Evolutionary conservation across 2,113 vertebrate species (phyloP), one percentile per base, ranked within the genome.

Genomic region (Lepidothrix coronata): DNA sequence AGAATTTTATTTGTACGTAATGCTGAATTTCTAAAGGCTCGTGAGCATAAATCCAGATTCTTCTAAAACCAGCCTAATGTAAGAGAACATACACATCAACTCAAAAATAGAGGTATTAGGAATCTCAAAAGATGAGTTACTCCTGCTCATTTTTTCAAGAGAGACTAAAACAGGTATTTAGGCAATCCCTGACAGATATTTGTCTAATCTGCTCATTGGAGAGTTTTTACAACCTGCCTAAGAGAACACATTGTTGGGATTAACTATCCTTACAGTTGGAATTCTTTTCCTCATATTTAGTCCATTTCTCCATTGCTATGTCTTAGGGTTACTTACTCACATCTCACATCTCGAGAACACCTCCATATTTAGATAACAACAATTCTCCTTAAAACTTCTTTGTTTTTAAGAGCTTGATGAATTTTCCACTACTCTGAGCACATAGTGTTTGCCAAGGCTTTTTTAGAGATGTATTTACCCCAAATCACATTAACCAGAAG

Each of bases 341-440:
- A 62, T 15, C 27, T 86, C 10, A 0, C 37, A 39, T 14, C 28
- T 80, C 0, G 0, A 78, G 23, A 75, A 12, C 55, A 65, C 23
- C n/a, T 91, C 55, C 43, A 11, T 63, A 19, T 79, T 19, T 59
- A 62, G 61, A 54, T 51, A 77, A 74, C 14, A 63, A 41, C 17
- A 63, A 10, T 30, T 91, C 8, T 54, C 28, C 28, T 88, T 68
- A 82, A 57, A 61, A 58, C 30, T 86, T 25, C 21, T 80, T 49
- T 80, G 39, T 31, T 89, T 88, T 83, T 57, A 65, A 33, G 23
- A 74, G 17, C 23, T 43, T 54, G 14, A 24, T 48, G n/a, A 70
- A 23, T 73, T 57, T 80, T 83, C 41, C 30, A 6, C 77, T 74
- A 48, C 27, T 39, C 44, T 49, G n/a, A 79, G n/a, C 25, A 67